These are phyloP conservation scores for Serranus cabrilla DNA, from an alignment of 2,797 vertebrate species.

Conservation along the genomic window DNA sequence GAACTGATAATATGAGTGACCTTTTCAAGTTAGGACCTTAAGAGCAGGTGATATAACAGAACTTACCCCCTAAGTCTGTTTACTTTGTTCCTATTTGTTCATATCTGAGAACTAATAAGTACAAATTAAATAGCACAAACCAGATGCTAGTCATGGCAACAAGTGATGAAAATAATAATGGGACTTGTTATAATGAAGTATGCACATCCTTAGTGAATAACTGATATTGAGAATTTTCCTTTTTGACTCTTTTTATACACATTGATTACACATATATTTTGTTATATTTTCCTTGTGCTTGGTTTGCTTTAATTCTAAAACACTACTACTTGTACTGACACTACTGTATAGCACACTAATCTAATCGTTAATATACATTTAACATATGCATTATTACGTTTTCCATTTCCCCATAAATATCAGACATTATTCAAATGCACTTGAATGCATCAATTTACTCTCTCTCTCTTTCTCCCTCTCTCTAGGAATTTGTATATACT, in stretches of 20 bases:
- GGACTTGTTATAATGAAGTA: neutral
- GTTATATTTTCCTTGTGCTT: neutral
- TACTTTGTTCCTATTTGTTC: neutral
- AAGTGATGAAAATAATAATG: neutral
- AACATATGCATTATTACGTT: too few species aligned
- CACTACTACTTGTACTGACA: neutral
- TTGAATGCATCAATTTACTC: slow-evolving; percentile 28
- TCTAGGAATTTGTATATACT: slow-evolving; percentile 23
- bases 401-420: neutral
- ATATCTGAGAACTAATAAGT: neutral
- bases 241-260: slow-evolving; percentile 1
- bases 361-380: too few species aligned
- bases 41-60: neutral
- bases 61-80: neutral
- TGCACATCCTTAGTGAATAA: neutral
- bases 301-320: neutral
- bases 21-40: neutral
- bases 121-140: neutral
- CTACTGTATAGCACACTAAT: neutral
- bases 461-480: neutral
- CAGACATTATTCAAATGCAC: neutral
- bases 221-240: neutral
- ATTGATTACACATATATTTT: neutral
- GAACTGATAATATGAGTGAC: too few species aligned
- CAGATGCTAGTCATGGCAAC: neutral